phyloP scores from a whole-genome alignment of 1,140 invertebrate species.

The Heliconius eleuchia region DNA sequence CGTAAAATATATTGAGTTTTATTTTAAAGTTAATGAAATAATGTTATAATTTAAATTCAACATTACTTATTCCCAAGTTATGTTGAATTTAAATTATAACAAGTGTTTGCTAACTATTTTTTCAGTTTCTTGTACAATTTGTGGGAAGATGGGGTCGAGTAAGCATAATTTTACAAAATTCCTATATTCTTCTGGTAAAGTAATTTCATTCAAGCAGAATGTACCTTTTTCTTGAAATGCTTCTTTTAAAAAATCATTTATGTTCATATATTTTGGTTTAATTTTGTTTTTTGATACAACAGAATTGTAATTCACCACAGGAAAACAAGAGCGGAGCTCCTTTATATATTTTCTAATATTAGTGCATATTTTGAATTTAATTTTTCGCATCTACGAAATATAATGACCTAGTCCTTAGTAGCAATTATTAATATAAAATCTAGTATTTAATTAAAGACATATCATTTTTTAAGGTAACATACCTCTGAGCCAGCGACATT shows the following conservation, averaged over 20 bases:
- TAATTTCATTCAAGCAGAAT: slow-evolving; percentile 26
- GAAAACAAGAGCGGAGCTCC: slow-evolving; percentile 51
- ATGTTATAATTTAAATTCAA: background rate
- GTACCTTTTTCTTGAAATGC: slow-evolving; percentile 50
- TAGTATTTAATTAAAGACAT: no score
- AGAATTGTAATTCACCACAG: slow-evolving; percentile 52
- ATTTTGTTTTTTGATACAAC: slow-evolving; percentile 30
- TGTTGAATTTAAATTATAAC: no score
- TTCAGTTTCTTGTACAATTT: slow-evolving; percentile 61
- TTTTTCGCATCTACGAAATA: slow-evolving; percentile 53
- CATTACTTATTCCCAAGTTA: background rate
- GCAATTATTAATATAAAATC: background rate
- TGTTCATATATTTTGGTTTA: slow-evolving; percentile 47
- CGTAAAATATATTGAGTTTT: no score
- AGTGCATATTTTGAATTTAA: slow-evolving; percentile 63
- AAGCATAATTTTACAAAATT: slow-evolving; percentile 72
- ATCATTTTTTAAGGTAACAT: slow-evolving; percentile 27
- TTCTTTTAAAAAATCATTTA: slow-evolving; percentile 54
- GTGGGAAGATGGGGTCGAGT: slow-evolving; percentile 67
- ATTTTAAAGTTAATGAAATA: no score
- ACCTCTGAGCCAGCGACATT: slow-evolving; percentile 43
- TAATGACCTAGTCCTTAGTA: background rate
- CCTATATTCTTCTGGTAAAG: slow-evolving; percentile 46
- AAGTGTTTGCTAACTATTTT: slow-evolving; percentile 49
- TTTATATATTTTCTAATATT: slow-evolving; percentile 47